Base-by-base conservation (phyloP, 2,888 invertebrate genomes). In the Microlaimidae sp. region DNA sequence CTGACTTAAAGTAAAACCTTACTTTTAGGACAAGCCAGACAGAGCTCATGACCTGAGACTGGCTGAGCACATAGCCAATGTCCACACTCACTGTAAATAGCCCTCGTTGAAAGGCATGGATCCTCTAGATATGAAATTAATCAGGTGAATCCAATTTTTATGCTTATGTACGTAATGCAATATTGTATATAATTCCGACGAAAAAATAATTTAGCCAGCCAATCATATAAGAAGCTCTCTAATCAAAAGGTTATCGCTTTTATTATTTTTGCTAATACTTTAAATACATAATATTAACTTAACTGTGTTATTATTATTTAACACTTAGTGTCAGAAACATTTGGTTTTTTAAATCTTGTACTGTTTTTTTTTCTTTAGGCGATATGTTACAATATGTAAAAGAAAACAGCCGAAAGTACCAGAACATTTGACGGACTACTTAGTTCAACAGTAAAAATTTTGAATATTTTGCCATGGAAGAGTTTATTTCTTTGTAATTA, bases 31-130 rank as follows among this genome's bases (percentile, higher is more conserved):
- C 69, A 78, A 75, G 61, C 78, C 81, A 1, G 78, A 82, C 65
- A 72, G 78, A 51, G 79, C 79, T 53, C 79, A 79, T 63, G 82
- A 82, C 73, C 72, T 80, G 25, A 69, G 87, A 64, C 75, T 97
- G 55, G 97, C 97, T 13, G 83, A 90, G 71, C 97, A 97, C 73
- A 95, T 97, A 56, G 86, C 95, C 1, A 92, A 88, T 71, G 95
- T 99, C 38, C 97, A 97, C 73, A 85, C 85, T 67, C 82, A 90
- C 74, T 81, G 81, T 61, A 78, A 79, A 53, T 89, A 95, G 73
- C 95, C 95, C 13, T 83, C 84, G 1, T 66, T 66, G 13, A 73
- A 77, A n/a, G 54, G 49, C 3, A 76, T 81, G 52, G 78, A 81
- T 62, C 82, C 87, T 4, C 75, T 93, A 53, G 81, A 87, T 65